A percentile compares a stretch with the other conserved stretches of the same genome.
Evolutionary conservation across 2,113 vertebrate species (phyloP).

Genomic region (Lamprotornis superbus): DNA sequence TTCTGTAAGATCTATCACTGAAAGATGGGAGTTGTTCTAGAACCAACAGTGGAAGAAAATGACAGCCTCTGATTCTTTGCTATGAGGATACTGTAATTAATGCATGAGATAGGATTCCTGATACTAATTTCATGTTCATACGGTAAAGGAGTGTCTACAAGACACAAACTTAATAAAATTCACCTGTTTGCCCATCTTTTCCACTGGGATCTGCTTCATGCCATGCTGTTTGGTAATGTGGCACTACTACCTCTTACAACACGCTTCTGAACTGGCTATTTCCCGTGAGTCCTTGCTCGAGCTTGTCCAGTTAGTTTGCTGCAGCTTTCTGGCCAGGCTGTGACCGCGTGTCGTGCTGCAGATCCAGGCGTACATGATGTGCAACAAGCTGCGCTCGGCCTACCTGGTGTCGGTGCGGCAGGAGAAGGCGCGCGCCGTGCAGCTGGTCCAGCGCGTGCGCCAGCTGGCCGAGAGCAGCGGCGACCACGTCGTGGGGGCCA

Average conservation of each 20-base stretch:
- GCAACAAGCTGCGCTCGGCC: constrained; percentile 89
- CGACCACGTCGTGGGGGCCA: constrained; percentile 87
- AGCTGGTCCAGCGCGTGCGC: constrained; percentile 84
- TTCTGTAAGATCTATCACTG: background rate
- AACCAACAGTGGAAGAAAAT: background rate
- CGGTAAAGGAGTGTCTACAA: background rate
- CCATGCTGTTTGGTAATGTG: background rate
- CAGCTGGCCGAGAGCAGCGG: constrained; percentile 79
- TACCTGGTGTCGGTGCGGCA: constrained; percentile 93
- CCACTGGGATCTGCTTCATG: background rate
- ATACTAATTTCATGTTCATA: background rate
- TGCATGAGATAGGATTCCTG: background rate
- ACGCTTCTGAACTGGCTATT: fast-evolving
- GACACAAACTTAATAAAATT: background rate
- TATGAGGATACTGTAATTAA: background rate
- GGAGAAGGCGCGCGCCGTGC: constrained; percentile 79
- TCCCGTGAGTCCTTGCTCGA: background rate
- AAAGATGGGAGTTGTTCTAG: background rate
- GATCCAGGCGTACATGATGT: constrained; percentile 90
- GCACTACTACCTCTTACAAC: fast-evolving
- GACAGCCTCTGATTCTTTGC: background rate
- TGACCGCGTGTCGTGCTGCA: constrained; percentile 27
- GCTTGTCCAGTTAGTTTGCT: background rate
- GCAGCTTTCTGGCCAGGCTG: background rate
- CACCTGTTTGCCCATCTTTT: background rate